A percentile compares a stretch with the other conserved stretches of the same genome.
These are phyloP conservation scores for Macropus fuliginosus DNA, from an alignment of 2,797 vertebrate genomes.

Conservation along the genomic window DNA sequence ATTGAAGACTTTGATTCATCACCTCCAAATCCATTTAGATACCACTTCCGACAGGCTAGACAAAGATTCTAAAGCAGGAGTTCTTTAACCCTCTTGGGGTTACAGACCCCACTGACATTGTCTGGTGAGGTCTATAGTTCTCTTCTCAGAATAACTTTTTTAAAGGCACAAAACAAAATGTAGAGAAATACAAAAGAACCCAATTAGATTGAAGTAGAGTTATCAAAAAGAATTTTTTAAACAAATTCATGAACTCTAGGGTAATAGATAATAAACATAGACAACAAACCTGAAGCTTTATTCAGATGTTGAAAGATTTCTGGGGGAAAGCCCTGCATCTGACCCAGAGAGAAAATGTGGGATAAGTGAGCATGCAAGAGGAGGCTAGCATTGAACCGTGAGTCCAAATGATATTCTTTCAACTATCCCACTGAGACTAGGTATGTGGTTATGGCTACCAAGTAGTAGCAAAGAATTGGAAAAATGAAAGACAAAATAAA, in stretches of 20 bases:
- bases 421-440: background rate
- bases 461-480: background rate
- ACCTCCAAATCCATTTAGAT: constrained; percentile 6
- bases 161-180: background rate
- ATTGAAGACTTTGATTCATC: background rate
- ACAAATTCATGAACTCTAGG: background rate
- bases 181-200: background rate
- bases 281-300: background rate
- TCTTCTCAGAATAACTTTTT: background rate
- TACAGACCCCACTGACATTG: background rate
- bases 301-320: background rate
- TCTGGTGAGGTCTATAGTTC: background rate
- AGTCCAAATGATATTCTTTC: background rate
- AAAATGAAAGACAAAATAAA: background rate
- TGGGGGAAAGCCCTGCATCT: background rate
- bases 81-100: no score
- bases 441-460: background rate
- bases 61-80: background rate
- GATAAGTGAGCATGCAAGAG: background rate
- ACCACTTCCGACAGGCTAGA: constrained; percentile 17
- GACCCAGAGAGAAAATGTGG: background rate
- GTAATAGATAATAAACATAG: background rate
- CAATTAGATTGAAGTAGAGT: background rate
- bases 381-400: background rate
- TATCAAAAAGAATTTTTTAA: background rate